Evolutionary conservation across 2,797 vertebrate species (phyloP).

Genomic region (Kryptopterus vitreolus): DNA sequence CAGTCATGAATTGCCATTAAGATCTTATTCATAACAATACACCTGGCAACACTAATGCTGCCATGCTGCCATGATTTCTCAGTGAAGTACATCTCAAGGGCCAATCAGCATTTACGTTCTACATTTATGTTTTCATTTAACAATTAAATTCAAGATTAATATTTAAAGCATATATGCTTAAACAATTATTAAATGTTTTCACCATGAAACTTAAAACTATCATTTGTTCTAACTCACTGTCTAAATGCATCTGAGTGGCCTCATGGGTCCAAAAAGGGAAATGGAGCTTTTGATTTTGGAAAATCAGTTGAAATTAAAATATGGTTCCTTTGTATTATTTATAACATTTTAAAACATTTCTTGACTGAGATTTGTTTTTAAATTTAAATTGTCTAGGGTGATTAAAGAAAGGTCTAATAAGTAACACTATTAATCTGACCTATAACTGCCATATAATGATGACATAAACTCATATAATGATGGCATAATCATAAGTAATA

Average conservation of each 20-base stretch:
- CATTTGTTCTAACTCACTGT: background rate
- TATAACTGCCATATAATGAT: background rate
- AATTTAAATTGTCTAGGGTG: background rate
- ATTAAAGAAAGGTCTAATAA: background rate
- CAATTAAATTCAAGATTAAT: background rate
- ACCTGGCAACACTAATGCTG: background rate
- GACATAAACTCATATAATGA: background rate
- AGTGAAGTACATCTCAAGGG: background rate
- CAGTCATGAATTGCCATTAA: background rate
- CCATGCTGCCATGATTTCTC: background rate
- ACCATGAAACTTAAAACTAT: background rate
- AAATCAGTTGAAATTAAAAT: background rate
- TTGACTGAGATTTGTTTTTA: background rate
- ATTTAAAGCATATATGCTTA: background rate
- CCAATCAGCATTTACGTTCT: too few species aligned
- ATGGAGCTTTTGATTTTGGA: too few species aligned
- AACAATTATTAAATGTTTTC: background rate
- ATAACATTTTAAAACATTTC: background rate
- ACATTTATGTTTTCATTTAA: too few species aligned
- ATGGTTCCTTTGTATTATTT: background rate
- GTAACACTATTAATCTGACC: background rate
- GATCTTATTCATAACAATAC: background rate
- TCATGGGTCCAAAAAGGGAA: background rate
- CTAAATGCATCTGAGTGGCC: background rate
- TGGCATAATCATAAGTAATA: background rate